These are phyloP conservation scores for Pimpla rufipes DNA, from an alignment of 2,888 invertebrate species.

Conservation along the genomic window DNA sequence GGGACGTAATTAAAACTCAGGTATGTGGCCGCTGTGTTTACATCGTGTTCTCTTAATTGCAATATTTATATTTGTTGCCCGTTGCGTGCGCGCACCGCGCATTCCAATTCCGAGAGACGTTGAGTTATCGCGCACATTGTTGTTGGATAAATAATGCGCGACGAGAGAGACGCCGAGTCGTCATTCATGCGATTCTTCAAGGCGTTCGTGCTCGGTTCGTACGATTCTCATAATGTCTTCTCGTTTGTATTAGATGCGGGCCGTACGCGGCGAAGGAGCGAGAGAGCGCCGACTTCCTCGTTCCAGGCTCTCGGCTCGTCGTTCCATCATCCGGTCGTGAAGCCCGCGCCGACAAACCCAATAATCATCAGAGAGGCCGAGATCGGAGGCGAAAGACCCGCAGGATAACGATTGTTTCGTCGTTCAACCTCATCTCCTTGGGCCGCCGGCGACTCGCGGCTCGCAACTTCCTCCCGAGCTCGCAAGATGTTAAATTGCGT, in stretches of 20 bases:
- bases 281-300: constrained; percentile 66
- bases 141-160: constrained; percentile 10
- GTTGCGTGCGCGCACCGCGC: background rate
- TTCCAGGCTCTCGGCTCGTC: constrained; percentile 44
- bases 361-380: constrained; percentile 56
- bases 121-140: constrained; percentile 1
- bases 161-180: constrained; percentile 11
- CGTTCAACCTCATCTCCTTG: constrained; percentile 35
- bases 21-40: background rate
- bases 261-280: constrained; percentile 19
- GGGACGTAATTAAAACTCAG: constrained; percentile 5
- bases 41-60: background rate
- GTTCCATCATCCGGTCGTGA: constrained; percentile 64
- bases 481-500: constrained; percentile 40
- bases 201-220: background rate
- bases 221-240: background rate
- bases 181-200: constrained; percentile 32
- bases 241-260: background rate
- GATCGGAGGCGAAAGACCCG: constrained; percentile 28
- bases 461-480: constrained; percentile 44
- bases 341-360: constrained; percentile 48
- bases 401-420: constrained; percentile 59
- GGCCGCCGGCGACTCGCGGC: constrained; percentile 18
- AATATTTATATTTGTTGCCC: background rate
- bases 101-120: constrained; percentile 10